Conservation (phyloP, 2,797 vertebrate genomes). For the Manis pentadactyla region DNA sequence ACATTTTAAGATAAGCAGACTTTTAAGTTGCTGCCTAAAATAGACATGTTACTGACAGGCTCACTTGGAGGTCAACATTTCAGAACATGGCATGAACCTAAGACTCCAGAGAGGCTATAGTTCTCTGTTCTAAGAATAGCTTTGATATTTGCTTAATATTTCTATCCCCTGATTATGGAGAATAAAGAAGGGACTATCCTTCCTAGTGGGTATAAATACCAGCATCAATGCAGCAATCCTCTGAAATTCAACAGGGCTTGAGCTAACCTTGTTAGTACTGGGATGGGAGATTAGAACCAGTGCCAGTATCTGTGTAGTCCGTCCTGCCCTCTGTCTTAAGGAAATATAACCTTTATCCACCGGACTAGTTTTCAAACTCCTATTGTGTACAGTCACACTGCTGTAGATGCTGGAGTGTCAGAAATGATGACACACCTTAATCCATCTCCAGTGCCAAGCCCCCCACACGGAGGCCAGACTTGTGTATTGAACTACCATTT, state of each 20-base stretch:
- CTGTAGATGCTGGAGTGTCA: background rate
- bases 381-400: background rate
- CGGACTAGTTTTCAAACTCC: background rate
- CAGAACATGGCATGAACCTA: background rate
- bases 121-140: conserved; percentile 30
- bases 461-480: background rate
- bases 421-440: background rate
- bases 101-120: background rate
- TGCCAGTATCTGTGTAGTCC: background rate
- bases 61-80: conserved; percentile 1
- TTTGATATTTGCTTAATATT: conserved; percentile 32
- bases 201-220: background rate
- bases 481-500: background rate
- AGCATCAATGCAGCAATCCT: background rate
- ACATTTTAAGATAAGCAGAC: conserved; percentile 64
- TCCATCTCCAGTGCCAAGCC: no score
- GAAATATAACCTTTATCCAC: background rate
- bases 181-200: background rate
- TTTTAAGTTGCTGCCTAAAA: conserved; percentile 13
- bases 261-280: background rate
- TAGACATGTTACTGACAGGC: background rate
- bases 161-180: background rate
- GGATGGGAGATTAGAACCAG: background rate
- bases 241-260: background rate
- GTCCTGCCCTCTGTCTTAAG: background rate